Conservation (phyloP, 2,888 invertebrate species). For the Arctia plantaginis region DNA sequence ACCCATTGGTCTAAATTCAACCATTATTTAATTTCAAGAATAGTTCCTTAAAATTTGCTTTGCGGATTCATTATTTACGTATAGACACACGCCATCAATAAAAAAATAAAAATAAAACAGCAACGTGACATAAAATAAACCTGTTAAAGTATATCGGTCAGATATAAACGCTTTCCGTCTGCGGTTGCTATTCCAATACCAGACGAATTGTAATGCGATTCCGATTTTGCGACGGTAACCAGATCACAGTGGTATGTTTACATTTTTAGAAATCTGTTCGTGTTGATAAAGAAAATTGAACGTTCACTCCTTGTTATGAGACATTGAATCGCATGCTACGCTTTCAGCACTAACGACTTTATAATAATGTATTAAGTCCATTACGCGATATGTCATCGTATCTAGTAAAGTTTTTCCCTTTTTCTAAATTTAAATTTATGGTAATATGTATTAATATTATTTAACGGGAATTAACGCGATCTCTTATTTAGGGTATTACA, state of each 20-base stretch:
- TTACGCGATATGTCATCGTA: neutral
- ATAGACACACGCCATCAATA: neutral
- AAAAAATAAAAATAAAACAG: neutral
- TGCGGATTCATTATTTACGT: neutral
- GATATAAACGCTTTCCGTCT: slow-evolving; percentile 19
- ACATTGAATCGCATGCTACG: neutral
- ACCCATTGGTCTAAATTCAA: no score
- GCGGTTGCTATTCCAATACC: slow-evolving; percentile 31
- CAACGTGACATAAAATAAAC: neutral
- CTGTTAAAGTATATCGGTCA: neutral
- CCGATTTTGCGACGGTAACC: slow-evolving; percentile 39
- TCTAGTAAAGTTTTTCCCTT: neutral
- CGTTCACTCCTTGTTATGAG: neutral
- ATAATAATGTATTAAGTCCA: neutral
- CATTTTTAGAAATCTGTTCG: slow-evolving; percentile 25
- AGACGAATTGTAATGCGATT: slow-evolving; percentile 35
- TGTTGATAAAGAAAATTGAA: neutral
- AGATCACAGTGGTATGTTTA: slow-evolving; percentile 31
- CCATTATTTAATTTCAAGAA: no score
- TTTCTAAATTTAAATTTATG: neutral
- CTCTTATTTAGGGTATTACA: no score
- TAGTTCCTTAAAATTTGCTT: no score
- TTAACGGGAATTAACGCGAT: no score
- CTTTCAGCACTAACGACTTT: neutral
- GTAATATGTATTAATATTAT: no score